phyloP scores from a whole-genome alignment of 1,140 invertebrate genomes.

The Cyphomyrmex costatus region DNA sequence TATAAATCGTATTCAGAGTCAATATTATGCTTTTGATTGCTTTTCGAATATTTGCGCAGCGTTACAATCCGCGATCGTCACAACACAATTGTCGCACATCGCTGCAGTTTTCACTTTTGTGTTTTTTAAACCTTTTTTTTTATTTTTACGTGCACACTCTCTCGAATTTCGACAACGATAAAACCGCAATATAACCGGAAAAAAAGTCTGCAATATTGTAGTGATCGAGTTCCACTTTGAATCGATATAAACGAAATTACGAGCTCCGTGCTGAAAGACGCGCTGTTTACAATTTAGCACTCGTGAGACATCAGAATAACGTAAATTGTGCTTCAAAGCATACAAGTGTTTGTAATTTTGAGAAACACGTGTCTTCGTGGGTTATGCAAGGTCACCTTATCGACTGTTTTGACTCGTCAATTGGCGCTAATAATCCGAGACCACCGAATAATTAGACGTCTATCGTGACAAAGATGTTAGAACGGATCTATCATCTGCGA shows the following conservation, averaged over 20 bases:
- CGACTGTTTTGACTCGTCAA: background rate
- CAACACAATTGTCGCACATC: background rate
- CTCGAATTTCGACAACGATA: background rate
- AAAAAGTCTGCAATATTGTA: background rate
- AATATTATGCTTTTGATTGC: background rate
- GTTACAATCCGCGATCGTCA: conserved; percentile 3
- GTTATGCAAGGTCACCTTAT: conserved; percentile 6
- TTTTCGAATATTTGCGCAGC: background rate
- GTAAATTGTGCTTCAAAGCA: background rate
- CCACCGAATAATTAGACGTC: background rate
- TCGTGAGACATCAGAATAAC: background rate
- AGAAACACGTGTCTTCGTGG: background rate
- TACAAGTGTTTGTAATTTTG: conserved; percentile 20
- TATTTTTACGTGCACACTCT: conserved; percentile 6
- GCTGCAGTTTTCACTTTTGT: background rate
- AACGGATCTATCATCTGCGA: conserved; percentile 12
- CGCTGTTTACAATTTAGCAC: conserved; percentile 27
- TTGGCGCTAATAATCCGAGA: background rate
- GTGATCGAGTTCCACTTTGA: background rate
- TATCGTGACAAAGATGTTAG: background rate
- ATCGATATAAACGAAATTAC: conserved; percentile 19
- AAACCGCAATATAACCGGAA: conserved; percentile 16
- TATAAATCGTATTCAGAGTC: background rate
- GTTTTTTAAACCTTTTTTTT: background rate
- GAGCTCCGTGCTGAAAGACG: background rate